Conservation (phyloP, 2,113 vertebrate genomes). For the Oreochromis niloticus region DNA sequence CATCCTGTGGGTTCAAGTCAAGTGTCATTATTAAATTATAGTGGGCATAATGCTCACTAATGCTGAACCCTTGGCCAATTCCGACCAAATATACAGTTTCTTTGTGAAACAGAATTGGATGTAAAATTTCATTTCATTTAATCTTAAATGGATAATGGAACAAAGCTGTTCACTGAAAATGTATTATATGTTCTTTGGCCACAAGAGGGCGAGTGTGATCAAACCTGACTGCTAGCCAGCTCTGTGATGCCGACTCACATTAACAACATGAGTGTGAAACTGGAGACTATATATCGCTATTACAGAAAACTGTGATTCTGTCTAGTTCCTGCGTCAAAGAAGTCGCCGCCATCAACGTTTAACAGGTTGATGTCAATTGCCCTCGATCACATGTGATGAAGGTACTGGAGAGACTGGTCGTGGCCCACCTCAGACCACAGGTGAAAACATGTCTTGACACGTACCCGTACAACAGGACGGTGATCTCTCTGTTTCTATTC, state of each 20-base stretch:
- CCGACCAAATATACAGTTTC: not conserved
- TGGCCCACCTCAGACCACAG: not conserved
- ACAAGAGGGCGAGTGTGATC: not conserved
- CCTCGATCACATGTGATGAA: not conserved
- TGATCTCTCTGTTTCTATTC: not conserved
- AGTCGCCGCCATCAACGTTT: not conserved
- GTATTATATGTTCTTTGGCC: not conserved
- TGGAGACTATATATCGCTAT: not conserved
- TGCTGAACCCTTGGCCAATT: not conserved
- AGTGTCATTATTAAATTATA: not conserved
- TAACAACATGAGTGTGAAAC: too few species aligned
- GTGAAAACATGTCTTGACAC: not conserved
- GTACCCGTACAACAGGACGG: fast-evolving
- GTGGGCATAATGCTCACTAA: not conserved
- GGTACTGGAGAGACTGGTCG: not conserved
- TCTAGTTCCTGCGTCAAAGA: not conserved
- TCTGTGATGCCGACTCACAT: too few species aligned
- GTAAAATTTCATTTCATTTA: not conserved
- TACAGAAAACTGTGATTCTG: not conserved
- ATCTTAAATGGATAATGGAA: fast-evolving
- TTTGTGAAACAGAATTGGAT: not conserved
- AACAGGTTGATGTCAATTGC: not conserved
- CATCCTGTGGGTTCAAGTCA: not conserved
- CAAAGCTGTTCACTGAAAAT: not conserved
- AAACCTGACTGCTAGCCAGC: not conserved